Percentiles rank a stretch among this genome's conserved stretches.
phyloP scores from a whole-genome alignment of 2,888 invertebrate genomes.

The Minunthozetes semirufus region DNA sequence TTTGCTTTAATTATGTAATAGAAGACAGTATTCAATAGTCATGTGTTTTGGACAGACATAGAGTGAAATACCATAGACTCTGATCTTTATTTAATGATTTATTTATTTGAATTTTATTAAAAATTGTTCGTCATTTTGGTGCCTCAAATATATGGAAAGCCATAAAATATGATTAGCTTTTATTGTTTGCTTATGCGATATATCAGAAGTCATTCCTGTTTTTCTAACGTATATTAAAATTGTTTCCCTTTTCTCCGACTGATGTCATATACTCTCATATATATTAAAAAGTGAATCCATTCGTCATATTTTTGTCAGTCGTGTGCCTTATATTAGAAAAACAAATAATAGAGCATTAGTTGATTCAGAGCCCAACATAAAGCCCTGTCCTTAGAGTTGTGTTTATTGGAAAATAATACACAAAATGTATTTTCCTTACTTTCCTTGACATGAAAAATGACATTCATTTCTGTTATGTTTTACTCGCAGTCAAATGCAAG shows the following conservation, averaged over 20 bases:
- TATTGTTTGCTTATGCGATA: too few species aligned
- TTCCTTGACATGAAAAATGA: slow-evolving; percentile 19
- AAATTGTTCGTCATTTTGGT: too few species aligned
- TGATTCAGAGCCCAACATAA: neutral
- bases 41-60: too few species aligned
- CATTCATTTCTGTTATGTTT: neutral
- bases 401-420: neutral
- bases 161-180: too few species aligned
- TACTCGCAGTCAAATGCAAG: neutral
- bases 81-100: too few species aligned
- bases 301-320: neutral
- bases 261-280: neutral
- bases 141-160: too few species aligned
- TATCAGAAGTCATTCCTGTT: too few species aligned
- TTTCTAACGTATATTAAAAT: too few species aligned
- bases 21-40: too few species aligned
- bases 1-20: neutral
- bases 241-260: too few species aligned
- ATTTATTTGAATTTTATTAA: too few species aligned
- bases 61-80: too few species aligned
- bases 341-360: neutral
- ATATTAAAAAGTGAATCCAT: neutral
- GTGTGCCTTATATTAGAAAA: neutral
- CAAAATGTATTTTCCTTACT: neutral
- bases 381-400: neutral